Percentiles rank a stretch among this genome's conserved stretches.
Conservation (phyloP, 2,113 vertebrate species). For the Labeo rohita region DNA sequence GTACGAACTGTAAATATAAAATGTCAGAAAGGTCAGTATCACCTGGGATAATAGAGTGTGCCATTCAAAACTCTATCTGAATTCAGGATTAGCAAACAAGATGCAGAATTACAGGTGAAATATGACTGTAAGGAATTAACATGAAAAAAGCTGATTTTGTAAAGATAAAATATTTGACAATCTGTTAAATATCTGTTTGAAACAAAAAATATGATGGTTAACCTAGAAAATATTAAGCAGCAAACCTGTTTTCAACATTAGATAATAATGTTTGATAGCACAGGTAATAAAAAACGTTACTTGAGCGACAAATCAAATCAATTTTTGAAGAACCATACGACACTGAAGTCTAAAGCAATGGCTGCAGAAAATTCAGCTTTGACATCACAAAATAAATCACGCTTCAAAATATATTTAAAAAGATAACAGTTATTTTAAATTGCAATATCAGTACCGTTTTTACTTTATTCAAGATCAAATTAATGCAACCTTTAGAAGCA, state of each 20-base stretch:
- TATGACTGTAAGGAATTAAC: background rate
- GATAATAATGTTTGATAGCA: background rate
- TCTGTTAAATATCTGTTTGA: background rate
- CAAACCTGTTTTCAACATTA: background rate
- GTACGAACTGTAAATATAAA: background rate
- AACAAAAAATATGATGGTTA: background rate
- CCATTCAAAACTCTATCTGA: background rate
- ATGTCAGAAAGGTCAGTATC: background rate
- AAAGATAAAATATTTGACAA: no score
- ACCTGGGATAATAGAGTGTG: background rate
- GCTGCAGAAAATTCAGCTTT: background rate
- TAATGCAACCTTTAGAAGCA: no score
- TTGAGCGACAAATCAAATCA: background rate
- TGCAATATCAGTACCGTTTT: no score
- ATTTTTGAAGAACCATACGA: background rate
- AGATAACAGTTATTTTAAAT: no score
- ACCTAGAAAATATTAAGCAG: background rate
- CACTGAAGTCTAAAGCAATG: background rate
- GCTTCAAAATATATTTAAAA: background rate
- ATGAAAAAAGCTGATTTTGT: no score
- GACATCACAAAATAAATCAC: background rate
- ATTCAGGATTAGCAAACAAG: background rate
- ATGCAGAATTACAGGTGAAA: background rate
- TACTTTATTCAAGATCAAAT: no score
- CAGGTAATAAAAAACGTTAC: background rate